Base-by-base conservation (phyloP, 2,888 invertebrate genomes). In the Caenorhabditis sp. region DNA sequence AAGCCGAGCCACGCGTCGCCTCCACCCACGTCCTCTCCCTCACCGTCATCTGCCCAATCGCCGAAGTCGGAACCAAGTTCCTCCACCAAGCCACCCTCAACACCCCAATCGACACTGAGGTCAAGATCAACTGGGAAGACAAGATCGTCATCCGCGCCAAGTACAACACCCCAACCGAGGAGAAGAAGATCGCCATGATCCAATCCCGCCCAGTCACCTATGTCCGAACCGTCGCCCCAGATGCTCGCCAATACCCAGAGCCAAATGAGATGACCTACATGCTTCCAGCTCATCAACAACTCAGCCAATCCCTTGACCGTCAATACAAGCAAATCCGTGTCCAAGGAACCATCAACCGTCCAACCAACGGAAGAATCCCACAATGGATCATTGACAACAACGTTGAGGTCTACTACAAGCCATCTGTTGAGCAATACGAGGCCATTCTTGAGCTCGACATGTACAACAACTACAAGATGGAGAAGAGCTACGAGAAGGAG, bases 171-270 rank as follows among this genome's bases (percentile, higher is more conserved):
- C 87, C 87, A 59, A 63, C 86, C 61, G 74, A 87, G 41, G 73
- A 83, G 51, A 59, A 47, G 19, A 84, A 83, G 51, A 51, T 90
- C 41, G 70, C 79, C 59, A 81, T 85, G 66, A 58, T 89, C 77
- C 85, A 88, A 75, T 84, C 87, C 26, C 86, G 89, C 26, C 91
- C 91, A 61, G 80, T 88, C 66, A 86, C 87, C 38, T 89, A 86
- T 82, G 76, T 84, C 59, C 86, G 86, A 58, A 77, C 64, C 28
- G 86, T 85, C 80, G 44, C 76, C 44, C 80, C 77, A 56, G 82
- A 82, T 16, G 59, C 84, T 22, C 84, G 86, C n/a, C 84, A 85
- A 58, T 89, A 85, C 77, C 87, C 86, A 77, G 80, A 85, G 69
- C 76, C 84, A 80, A 64, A 73, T 63, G 86, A 86, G 59, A 59